Base-by-base conservation (phyloP, 2,888 invertebrate species). In the Molanna angustata region DNA sequence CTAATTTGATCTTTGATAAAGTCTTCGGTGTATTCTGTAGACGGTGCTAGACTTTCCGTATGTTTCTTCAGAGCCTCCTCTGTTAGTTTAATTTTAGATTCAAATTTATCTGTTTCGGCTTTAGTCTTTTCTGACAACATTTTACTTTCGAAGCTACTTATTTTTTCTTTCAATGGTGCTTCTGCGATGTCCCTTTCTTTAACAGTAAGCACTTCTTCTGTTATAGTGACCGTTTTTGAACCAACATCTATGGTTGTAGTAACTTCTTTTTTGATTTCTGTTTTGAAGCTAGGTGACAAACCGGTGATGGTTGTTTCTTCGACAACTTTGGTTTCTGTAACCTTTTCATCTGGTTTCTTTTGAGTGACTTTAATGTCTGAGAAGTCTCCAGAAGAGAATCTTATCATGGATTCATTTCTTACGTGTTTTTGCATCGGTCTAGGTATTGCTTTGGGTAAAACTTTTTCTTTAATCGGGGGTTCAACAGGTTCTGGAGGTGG, bases 11-110 rank as follows among this genome's bases (percentile, higher is more conserved):
- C 76, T 64, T 74, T 67, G 1, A 78, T 72, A 63, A 77, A 78
- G 54, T 76, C 77, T 65, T 77, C 74, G 0, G 77, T 78, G 57
- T 77, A 77, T 64, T 77, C 76, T 50, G 72, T 65, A 2, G 71
- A 70, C 60, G 74, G 73, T n/a, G 74, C 75, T 61, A 76, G 76
- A 61, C 73, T 72, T 57, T 73, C 64, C 1, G 76, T 75, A 57
- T 76, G 78, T 61, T 74, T 76, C 61, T 76, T 76, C 37, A 78
- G 63, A 20, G 76, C 77, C 67, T 77, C 77, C 65, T 76, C 77
- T 2, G 77, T 77, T 54, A 77, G 63, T 62, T 77, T 77, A 0
- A 75, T 62, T 2, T 73, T 70, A 46, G 69, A 62, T 64, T 60
- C 54, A 44, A 58, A 49, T 37, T 76, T 75, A 49, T 74, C 68